Base-by-base conservation (phyloP, 2,797 vertebrate genomes). In the Coreius guichenoti region DNA sequence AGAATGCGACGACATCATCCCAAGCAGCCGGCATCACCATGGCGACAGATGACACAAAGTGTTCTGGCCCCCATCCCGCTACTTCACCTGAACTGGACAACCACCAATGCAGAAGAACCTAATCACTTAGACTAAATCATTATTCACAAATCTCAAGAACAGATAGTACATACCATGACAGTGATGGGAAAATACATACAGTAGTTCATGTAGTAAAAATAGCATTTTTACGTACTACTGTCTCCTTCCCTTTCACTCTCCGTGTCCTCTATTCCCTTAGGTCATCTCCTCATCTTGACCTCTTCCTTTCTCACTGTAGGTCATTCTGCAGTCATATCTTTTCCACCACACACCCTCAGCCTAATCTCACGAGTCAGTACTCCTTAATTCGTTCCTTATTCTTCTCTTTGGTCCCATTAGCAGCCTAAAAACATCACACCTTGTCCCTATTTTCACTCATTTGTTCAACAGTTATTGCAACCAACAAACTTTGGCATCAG, bases 291-390 rank as follows among this genome's bases (percentile, higher is more conserved):
- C 39, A 61, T 76, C 63, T 58, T 63, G 49, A 58, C 65, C 80
- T 51, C 31, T 76, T 77, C 85, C 81, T 80, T 69, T 65, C 77
- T 63, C 83, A 72, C 61, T 77, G 85, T 84, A 65, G 45, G 39
- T 77, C 84, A 77, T 17, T 77, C 75, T 63, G 88, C 91, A 92
- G 93, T 95, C 92, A 94, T 93, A 92, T 92, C 90, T 90, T 93
- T 91, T 92, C 92, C 92, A 93, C 92, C 93, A 92, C 92, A 90
- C 93, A 91, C 92, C 91, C 91, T 89, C 90, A 86, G 91, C 93
- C 91, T 94, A 94, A 95, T 95, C 94, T 95, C 94, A 95, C 91
- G 94, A 94, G 95, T 94, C 94, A 86, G 91, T 92, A 94, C 93
- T 92, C 91, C 95, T 95, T 95, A 95, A 95, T 95, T 94, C 93